Evolutionary conservation across 1,140 invertebrate species (phyloP), one percentile per base, ranked within the genome.

Genomic region (Sweltsa coloradensis): DNA sequence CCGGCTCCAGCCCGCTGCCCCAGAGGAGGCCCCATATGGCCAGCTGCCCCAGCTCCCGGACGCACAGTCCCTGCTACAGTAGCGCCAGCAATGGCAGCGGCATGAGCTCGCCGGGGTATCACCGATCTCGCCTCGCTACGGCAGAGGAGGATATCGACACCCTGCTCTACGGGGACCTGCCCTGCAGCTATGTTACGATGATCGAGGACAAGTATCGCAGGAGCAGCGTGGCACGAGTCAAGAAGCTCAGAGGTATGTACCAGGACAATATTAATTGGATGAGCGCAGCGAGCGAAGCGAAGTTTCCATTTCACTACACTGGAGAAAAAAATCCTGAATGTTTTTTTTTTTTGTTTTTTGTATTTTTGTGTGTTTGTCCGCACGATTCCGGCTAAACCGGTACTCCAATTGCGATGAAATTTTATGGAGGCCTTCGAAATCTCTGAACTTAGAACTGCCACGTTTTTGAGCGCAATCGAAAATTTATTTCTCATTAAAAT

Each of bases 91-190:
- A n/a, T n/a, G n/a, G n/a, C n/a, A n/a, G 50, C 31, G 50, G 45
- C 13, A 51, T 47, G 31, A 51, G 50, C 39, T 51, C 50, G 3
- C 50, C 50, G 5, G 24, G 34, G 9, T 51, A 51, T 34, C 45
- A 13, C 31, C 23, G 45, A n/a, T n/a, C n/a, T n/a, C 23, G n/a
- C 7, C 14, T 51, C 22, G 7, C 53, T 18, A 41, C 50, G 1
- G 27, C 62, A 16, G 63, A 66, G 44, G 59, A 58, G 47, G 63
- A 64, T 41, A 64, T 66, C 16, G 64, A 65, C 49, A 54, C 55
- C 2, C 51, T 65, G 11, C 44, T 65, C 13, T 61, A 63, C 48
- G 63, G 62, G 13, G 55, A 57, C 11, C 47, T 54, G 34, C 53
- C 59, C 0, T 55, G 54, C 34, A 56, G 54, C 44, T 60, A 59